Base-by-base conservation (phyloP, 2,797 vertebrate species). In the Pseudochirops corinnae region DNA sequence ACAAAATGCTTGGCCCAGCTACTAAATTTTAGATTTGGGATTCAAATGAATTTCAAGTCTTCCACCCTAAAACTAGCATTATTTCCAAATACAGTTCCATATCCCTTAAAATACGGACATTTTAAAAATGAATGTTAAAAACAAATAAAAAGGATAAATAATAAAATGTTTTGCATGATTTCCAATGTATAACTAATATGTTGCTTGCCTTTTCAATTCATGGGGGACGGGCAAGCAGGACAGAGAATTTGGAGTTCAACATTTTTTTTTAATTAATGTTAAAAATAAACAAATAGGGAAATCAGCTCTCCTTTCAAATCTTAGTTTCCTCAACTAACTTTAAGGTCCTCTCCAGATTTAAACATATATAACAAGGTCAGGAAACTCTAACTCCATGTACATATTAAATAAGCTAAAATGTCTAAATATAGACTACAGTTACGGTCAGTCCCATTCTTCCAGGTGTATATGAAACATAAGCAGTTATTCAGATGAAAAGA, bases 321-420 rank as follows among this genome's bases (percentile, higher is more conserved):
- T 50, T 87, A 11, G 39, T 87, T 50, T 87, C 39, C 2, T 87
- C 74, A 87, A 4, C 5, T 33, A 16, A 33, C 60, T n/a, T 74
- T 18, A n/a, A 74, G 62, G 5, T 74, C 4, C 33, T 14, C n/a
- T 74, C 33, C 14, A n/a, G 16, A 5, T n/a, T n/a, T 74, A 74
- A 74, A 74, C 33, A 16, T 62, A 12, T n/a, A 90, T 18, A 82
- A 94, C 29, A 93, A 91, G 33, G 93, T 94, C 60, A 93, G 95
- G 91, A 90, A 50, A 55, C 39, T 18, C n/a, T 94, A 67, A 7
- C 56, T 95, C 39, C 4, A 39, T 21, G 11, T 67, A 82, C 92
- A 94, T 92, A 39, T 96, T 93, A 91, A 96, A 55, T 93, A 93
- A 93, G 92, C 46, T 90, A 91, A 96, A 94, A 90, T 87, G 56